Evolutionary conservation across 64 coral and sea anemone species (phyloP), one percentile per base, ranked within the genome.

Genomic region (Montipora efflorescens): DNA sequence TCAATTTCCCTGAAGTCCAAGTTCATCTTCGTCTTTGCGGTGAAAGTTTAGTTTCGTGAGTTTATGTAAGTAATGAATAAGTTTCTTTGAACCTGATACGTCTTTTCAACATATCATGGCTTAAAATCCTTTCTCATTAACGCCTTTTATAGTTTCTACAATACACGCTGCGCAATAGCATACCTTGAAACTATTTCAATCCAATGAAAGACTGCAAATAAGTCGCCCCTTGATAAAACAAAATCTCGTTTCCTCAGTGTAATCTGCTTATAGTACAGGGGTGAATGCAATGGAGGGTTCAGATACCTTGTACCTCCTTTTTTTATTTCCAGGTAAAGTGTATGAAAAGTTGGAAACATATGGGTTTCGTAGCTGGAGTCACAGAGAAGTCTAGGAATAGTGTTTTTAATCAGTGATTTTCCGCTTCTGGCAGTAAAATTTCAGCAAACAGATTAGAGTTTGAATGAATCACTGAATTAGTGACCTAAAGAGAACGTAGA

Each of bases 151-250:
- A 47, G 5, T 0, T n/a, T 48, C 14, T 20, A 48, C 3, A 0
- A 23, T 45, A 86, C 61, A 72, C 19, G 47, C 8, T 50, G 64
- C 2, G 6, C 5, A 15, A 28, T 20, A 21, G n/a, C 18, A 71
- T 50, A n/a, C 11, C 8, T 1, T 86, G 82, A 64, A 86, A 21
- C 14, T 13, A 47, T 86, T 86, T 85, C 66, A 86, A 86, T 47
- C 81, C 59, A 58, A 43, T 62, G 80, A 62, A 82, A 82, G 80
- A 10, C 36, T 36, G 36, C 36, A 36, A n/a, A 15, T 0, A 15
- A 64, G 61, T 64, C 8, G 61, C 8, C 61, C 8, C 13, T 4
- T 7, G 13, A 16, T 7, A 19, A 57, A 20, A 18, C 7, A 61
- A 61, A 64, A 61, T 61, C 23, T 36, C 9, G 4, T 82, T 14